phyloP scores from a whole-genome alignment of 2,888 invertebrate species.

The Tholera decimalis region DNA sequence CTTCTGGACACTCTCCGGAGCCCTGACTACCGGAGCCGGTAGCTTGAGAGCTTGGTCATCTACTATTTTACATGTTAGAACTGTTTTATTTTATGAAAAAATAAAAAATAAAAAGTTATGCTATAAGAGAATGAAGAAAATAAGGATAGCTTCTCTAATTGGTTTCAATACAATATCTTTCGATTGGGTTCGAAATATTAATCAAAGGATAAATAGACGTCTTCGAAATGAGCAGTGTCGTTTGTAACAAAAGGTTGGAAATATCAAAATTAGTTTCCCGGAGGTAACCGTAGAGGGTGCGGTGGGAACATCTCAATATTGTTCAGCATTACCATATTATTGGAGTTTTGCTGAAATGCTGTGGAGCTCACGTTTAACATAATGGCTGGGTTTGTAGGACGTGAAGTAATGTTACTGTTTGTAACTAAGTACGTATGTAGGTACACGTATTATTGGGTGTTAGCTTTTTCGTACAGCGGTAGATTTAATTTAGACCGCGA shows the following conservation, averaged over 20 bases:
- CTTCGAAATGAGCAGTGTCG: conserved; percentile 27
- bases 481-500: no score
- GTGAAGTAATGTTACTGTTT: not conserved
- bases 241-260: conserved; percentile 51
- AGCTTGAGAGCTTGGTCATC: no score
- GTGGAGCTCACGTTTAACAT: conserved; percentile 16
- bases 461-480: no score
- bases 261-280: conserved; percentile 58
- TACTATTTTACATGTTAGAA: no score
- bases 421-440: not conserved
- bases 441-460: not conserved
- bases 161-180: conserved; percentile 22
- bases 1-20: no score
- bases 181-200: conserved; percentile 43
- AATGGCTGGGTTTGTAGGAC: conserved; percentile 8
- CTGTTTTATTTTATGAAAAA: no score
- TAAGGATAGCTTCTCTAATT: conserved; percentile 12
- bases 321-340: conserved; percentile 61
- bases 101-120: no score
- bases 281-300: conserved; percentile 13
- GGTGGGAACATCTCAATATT: conserved; percentile 54
- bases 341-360: conserved; percentile 40
- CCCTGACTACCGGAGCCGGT: no score
- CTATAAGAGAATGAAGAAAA: no score
- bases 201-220: conserved; percentile 35